These are phyloP conservation scores for Tachypleus tridentatus DNA, from an alignment of 1,140 invertebrate genomes.

Conservation along the genomic window DNA sequence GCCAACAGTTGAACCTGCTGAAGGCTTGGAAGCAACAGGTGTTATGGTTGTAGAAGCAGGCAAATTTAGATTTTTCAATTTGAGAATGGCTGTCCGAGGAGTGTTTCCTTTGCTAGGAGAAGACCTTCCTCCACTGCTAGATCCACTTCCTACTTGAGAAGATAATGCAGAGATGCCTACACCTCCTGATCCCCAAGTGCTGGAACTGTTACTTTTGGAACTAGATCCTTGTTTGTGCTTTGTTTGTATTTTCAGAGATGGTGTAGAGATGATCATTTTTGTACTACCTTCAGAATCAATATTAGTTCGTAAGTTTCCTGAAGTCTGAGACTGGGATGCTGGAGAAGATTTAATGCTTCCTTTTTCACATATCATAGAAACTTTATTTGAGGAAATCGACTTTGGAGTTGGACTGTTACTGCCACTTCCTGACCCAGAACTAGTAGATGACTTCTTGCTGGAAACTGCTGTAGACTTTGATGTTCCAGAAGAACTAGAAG, in stretches of 20 bases:
- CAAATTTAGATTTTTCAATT: constrained; percentile 22
- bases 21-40: constrained; percentile 10
- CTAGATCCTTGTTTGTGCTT: constrained; percentile 18
- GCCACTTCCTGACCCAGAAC: constrained; percentile 3
- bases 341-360: constrained; percentile 12
- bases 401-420: constrained; percentile 11
- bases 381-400: background rate
- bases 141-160: no score
- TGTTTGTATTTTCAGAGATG: constrained; percentile 13
- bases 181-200: background rate
- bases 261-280: background rate
- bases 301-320: constrained; percentile 3
- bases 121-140: constrained; percentile 11
- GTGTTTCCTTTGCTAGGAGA: constrained; percentile 20
- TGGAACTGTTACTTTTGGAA: constrained; percentile 11
- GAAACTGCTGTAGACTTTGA: constrained; percentile 16
- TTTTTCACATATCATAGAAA: constrained; percentile 5
- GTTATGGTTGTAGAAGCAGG: constrained; percentile 38
- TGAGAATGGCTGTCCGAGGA: constrained; percentile 8
- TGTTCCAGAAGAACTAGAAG: constrained; percentile 7
- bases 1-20: background rate
- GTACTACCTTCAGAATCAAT: constrained; percentile 7
- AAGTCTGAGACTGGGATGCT: constrained; percentile 10
- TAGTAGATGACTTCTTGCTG: constrained; percentile 10
- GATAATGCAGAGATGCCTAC: no score